These are phyloP conservation scores for Mormoops blainvillei DNA, from an alignment of 2,113 vertebrate species.

Conservation along the genomic window DNA sequence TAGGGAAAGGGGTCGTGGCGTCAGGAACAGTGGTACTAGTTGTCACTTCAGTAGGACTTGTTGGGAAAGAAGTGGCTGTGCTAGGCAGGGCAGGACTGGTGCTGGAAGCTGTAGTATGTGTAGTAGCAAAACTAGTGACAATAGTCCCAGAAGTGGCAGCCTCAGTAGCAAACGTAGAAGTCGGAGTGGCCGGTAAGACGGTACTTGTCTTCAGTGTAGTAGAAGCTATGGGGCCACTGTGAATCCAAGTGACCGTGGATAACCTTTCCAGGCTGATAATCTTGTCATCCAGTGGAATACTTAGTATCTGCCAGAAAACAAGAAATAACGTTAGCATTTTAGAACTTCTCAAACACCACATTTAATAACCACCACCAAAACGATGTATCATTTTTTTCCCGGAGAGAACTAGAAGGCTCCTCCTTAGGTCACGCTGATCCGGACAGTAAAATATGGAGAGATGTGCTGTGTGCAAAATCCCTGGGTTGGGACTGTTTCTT, in stretches of 20 bases:
- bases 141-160: neutral
- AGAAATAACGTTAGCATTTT: neutral
- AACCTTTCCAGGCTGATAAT: conserved; percentile 42
- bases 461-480: neutral
- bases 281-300: conserved; percentile 31
- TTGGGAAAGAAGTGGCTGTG: fast-evolving
- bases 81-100: neutral
- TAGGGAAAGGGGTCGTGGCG: neutral
- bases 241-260: conserved; percentile 39
- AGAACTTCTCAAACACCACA: neutral
- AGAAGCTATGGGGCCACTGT: neutral
- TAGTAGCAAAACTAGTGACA: neutral
- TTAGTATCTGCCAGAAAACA: conserved; percentile 51
- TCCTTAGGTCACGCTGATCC: neutral
- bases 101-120: neutral
- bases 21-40: fast-evolving
- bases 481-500: neutral
- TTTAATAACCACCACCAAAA: neutral
- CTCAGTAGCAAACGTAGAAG: neutral
- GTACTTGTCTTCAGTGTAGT: neutral
- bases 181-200: neutral
- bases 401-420: neutral
- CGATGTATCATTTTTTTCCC: neutral
- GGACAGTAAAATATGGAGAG: neutral
- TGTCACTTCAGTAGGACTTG: fast-evolving